phyloP scores from a whole-genome alignment of 2,888 invertebrate genomes.

The Megaustenia siamemsis region DNA sequence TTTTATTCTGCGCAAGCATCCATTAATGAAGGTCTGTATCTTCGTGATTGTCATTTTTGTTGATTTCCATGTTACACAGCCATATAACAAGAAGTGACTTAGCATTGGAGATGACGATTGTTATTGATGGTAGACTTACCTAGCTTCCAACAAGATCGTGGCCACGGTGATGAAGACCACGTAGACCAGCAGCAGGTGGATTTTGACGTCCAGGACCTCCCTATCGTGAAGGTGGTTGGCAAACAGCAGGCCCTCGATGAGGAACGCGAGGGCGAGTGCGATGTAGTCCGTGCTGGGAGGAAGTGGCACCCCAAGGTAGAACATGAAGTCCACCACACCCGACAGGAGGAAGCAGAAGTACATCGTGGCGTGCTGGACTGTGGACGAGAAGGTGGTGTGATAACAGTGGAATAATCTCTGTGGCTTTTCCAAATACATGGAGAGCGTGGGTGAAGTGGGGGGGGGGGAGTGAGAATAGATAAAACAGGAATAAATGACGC shows the following conservation, averaged over 20 bases:
- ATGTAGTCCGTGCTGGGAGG: slow-evolving; percentile 81
- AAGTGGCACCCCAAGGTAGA: slow-evolving; percentile 74
- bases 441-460: background rate
- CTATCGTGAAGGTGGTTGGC: slow-evolving; percentile 81
- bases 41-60: no score
- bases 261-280: slow-evolving; percentile 78
- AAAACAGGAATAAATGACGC: no score
- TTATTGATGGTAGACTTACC: slow-evolving; percentile 40
- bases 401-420: no score
- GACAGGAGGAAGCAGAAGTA: slow-evolving; percentile 81
- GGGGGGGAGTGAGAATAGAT: no score
- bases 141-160: slow-evolving; percentile 78
- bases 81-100: no score
- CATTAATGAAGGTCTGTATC: no score
- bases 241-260: slow-evolving; percentile 81
- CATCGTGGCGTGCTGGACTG: slow-evolving; percentile 82
- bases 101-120: no score
- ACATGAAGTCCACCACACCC: slow-evolving; percentile 80
- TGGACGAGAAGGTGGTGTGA: slow-evolving; percentile 63
- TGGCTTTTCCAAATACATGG: background rate
- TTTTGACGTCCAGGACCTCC: slow-evolving; percentile 75
- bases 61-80: no score
- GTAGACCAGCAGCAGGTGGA: slow-evolving; percentile 81
- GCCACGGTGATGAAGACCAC: slow-evolving; percentile 76
- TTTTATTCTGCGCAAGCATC: no score